These are phyloP conservation scores for Heterotilapia buettikoferi DNA, from an alignment of 2,113 vertebrate genomes.

Conservation along the genomic window DNA sequence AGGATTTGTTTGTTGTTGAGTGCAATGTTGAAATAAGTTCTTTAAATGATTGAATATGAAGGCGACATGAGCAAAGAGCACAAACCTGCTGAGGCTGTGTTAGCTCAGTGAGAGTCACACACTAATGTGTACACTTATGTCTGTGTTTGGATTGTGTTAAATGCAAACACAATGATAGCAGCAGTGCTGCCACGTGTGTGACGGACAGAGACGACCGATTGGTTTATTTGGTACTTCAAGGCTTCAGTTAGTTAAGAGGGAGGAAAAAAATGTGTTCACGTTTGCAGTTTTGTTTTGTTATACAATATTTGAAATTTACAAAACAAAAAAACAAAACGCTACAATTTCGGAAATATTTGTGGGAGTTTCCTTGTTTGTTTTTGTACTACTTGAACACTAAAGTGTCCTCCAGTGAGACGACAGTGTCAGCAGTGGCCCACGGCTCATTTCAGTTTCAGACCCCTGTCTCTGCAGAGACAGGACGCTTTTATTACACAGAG, in stretches of 20 bases:
- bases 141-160: neutral
- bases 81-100: neutral
- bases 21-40: neutral
- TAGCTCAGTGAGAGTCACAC: neutral
- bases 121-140: fast-evolving
- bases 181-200: neutral
- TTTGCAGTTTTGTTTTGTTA: neutral
- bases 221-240: neutral
- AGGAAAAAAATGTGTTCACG: neutral
- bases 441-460: neutral
- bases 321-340: neutral
- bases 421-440: fast-evolving
- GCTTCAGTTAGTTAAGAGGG: neutral
- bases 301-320: neutral
- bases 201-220: fast-evolving
- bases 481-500: neutral
- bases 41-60: neutral
- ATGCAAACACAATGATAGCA: neutral
- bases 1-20: neutral
- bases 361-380: neutral
- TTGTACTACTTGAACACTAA: neutral
- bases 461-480: neutral
- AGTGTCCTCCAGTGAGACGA: neutral
- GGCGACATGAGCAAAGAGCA: neutral
- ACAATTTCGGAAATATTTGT: fast-evolving